phyloP scores from a whole-genome alignment of 2,888 invertebrate species.

The Emmelina monodactyla region DNA sequence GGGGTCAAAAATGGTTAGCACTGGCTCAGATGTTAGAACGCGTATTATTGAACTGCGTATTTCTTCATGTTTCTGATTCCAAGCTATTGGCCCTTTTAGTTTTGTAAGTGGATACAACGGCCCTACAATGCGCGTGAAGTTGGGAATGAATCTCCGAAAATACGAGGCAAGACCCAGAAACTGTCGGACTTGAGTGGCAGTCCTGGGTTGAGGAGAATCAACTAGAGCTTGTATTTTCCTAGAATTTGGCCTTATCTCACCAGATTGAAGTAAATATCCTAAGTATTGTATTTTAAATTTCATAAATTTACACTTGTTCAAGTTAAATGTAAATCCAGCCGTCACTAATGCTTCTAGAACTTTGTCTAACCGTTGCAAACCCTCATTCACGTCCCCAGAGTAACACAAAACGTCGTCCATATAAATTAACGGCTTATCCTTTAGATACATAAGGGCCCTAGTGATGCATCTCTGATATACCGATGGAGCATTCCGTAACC shows the following conservation, averaged over 20 bases:
- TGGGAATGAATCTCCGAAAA: constrained; percentile 12
- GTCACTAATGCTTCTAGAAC: too few relatives aligned
- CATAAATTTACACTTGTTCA: constrained; percentile 10
- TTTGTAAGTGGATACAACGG: constrained; percentile 10
- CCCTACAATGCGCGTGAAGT: constrained; percentile 9
- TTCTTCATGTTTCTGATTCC: constrained; percentile 5
- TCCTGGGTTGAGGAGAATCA: constrained; percentile 2
- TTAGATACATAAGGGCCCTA: too few relatives aligned
- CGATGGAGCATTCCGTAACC: constrained; percentile 21
- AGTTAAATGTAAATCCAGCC: too few relatives aligned
- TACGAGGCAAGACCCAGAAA: constrained; percentile 11
- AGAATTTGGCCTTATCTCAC: constrained; percentile 14
- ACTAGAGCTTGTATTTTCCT: constrained; percentile 1
- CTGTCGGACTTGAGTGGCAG: constrained; percentile 12
- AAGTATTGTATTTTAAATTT: constrained; percentile 10
- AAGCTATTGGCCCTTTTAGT: constrained; percentile 6
- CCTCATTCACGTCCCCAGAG: too few relatives aligned
- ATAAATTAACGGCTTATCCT: too few relatives aligned
- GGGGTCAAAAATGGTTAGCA: constrained; percentile 5
- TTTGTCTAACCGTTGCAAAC: too few relatives aligned
- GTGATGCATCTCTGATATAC: too few relatives aligned
- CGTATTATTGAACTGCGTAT: constrained; percentile 7
- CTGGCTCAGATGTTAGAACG: constrained; percentile 5
- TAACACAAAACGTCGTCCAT: too few relatives aligned
- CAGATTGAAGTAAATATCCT: constrained; percentile 10